Evolutionary conservation across 2,797 vertebrate genomes (phyloP), one percentile per base, ranked within the genome.

Genomic region (Danionella dracula): DNA sequence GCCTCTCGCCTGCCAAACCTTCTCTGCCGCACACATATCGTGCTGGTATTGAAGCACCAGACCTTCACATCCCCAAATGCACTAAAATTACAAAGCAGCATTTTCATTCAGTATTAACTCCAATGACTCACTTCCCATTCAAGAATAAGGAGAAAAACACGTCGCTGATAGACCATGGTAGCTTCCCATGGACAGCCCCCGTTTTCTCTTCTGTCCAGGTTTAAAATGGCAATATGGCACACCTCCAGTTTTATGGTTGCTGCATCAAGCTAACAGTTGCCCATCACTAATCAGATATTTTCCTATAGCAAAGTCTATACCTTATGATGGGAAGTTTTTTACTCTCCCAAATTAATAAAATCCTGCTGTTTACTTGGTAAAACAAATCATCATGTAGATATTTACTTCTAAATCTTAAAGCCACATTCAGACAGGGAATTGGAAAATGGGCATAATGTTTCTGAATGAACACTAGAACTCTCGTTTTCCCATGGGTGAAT

Each of bases 131-230:
- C 55, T 63, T 53, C 50, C 57, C 45, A 59, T 60, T 53, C 20
- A 74, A 76, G 66, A 45, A 64, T 74, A 63, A 71, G 65, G 63
- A 66, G 63, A 72, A 71, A 77, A 69, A 60, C 68, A 71, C 70
- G 68, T 74, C 54, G 54, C 70, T 59, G 56, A 53, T 49, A 48
- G 70, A 66, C 65, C 75, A 58, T 61, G 41, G 65, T 66, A 66
- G 75, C 60, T 65, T 49, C 54, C 51, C 59, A 13, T 32, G 61
- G 59, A 64, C 71, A 62, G 69, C 56, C 65, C 56, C 32, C 51
- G 67, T 48, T 57, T 70, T 70, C 53, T 63, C 61, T 70, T 59
- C 59, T 55, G 63, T 73, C 68, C 70, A 63, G 70, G 58, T 62
- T 63, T 35, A 54, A 66, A 72, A 67, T 49, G 32, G 60, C 66